Percentiles rank a stretch among this genome's conserved stretches.
Conservation (phyloP, 2,113 vertebrate genomes). For the Psettodes erumei region DNA sequence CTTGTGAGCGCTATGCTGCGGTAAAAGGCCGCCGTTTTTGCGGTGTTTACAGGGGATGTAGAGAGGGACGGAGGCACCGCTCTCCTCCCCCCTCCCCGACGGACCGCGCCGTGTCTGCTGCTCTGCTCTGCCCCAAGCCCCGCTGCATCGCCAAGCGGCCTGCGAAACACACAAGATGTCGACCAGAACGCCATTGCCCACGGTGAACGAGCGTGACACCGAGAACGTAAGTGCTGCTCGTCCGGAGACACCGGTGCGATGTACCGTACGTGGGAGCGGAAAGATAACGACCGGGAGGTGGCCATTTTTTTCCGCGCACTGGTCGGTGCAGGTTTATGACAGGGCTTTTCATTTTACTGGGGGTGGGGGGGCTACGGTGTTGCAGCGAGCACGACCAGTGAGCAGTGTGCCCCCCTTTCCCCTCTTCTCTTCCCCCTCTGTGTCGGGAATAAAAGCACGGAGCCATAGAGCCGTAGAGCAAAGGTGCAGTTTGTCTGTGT, state of each 20-base stretch:
- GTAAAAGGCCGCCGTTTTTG: constrained; percentile 70
- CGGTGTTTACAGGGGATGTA: constrained; percentile 77
- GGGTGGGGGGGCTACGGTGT: constrained; percentile 27
- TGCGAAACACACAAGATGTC: constrained; percentile 89
- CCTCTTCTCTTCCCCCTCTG: background rate
- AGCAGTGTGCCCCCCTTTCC: background rate
- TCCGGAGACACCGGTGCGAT: constrained; percentile 43
- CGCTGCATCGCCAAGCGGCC: constrained; percentile 77
- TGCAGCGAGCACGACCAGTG: constrained; percentile 61
- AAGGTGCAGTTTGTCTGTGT: constrained; percentile 38
- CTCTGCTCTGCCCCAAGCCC: constrained; percentile 70
- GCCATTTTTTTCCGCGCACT: constrained; percentile 41
- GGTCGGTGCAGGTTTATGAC: constrained; percentile 55
- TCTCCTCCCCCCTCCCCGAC: constrained; percentile 55
- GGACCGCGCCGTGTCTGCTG: constrained; percentile 69
- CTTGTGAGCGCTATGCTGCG: constrained; percentile 69
- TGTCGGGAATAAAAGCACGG: constrained; percentile 38
- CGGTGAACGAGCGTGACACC: constrained; percentile 94
- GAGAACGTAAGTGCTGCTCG: constrained; percentile 88
- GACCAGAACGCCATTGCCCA: constrained; percentile 94
- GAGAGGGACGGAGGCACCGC: constrained; percentile 68
- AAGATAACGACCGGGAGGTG: background rate
- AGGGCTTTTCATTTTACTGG: constrained; percentile 27
- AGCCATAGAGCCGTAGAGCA: constrained; percentile 40
- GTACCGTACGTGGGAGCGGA: background rate